Conservation (phyloP, 2,113 vertebrate species). For the Indicator indicator region DNA sequence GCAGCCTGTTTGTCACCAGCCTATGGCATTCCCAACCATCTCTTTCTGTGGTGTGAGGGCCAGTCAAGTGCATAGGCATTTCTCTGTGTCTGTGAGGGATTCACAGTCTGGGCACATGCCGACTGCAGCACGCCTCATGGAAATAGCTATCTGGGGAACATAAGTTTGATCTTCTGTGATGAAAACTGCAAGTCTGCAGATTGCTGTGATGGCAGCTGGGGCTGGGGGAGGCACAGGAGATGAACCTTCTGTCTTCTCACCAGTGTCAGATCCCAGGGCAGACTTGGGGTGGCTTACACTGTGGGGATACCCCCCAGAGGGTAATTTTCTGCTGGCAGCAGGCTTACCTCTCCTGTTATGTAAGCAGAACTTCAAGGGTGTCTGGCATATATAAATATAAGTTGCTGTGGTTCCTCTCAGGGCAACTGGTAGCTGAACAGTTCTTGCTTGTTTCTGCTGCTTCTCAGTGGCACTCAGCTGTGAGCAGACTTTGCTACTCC, state of each 20-base stretch:
- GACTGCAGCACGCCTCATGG: background rate
- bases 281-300: background rate
- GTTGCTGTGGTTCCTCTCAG: background rate
- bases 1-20: constrained; percentile 14
- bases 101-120: background rate
- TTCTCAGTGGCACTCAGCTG: background rate
- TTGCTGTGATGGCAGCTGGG: background rate
- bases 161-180: background rate
- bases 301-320: background rate
- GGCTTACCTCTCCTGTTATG: rapidly evolving
- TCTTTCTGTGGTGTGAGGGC: background rate
- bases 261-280: background rate
- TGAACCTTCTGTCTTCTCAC: background rate
- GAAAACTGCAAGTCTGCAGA: background rate
- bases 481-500: background rate
- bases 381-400: background rate
- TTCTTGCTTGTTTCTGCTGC: background rate
- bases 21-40: constrained; percentile 4
- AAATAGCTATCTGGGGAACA: background rate
- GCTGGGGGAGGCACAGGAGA: background rate
- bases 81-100: background rate
- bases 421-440: background rate
- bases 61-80: background rate
- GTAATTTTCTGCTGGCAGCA: background rate
- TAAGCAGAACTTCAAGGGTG: background rate